Evolutionary conservation across 2,113 vertebrate genomes (phyloP).

Genomic region (Pseudorhombus dupliciocellatus): DNA sequence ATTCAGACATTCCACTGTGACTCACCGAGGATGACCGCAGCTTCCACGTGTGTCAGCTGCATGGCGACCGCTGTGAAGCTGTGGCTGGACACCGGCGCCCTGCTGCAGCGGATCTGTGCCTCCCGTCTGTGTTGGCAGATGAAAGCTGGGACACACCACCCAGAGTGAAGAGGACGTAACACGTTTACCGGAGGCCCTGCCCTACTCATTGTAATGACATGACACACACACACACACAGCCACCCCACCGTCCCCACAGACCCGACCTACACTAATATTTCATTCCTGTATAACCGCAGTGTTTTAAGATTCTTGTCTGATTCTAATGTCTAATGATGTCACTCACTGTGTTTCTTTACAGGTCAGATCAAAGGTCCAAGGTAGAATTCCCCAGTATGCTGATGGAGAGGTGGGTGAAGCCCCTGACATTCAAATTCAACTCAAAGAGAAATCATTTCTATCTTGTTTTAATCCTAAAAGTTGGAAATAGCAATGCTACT

Average conservation of each 20-base stretch:
- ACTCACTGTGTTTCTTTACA: no score
- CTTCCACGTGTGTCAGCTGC: conserved; percentile 26
- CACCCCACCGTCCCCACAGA: no score
- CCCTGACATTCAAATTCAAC: no score
- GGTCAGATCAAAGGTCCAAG: no score
- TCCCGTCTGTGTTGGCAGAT: background rate
- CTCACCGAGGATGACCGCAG: conserved; percentile 66
- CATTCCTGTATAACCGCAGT: no score
- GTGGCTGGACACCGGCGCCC: conserved; percentile 26
- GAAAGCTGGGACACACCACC: conserved; percentile 45
- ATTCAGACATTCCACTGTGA: background rate
- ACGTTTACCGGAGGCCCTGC: conserved; percentile 35
- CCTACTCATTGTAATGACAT: conserved; percentile 5
- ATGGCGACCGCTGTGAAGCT: conserved; percentile 48
- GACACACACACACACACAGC: background rate
- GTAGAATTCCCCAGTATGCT: no score
- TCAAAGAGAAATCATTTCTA: no score
- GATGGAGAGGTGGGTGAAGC: no score
- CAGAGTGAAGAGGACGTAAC: conserved; percentile 44
- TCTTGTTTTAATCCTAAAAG: no score
- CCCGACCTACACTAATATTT: background rate
- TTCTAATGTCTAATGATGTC: no score
- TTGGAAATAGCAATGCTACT: no score
- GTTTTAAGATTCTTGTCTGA: no score
- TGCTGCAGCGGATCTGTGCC: conserved; percentile 33